These are phyloP conservation scores for Dasypus novemcinctus DNA, from an alignment of 2,113 vertebrate species.

Conservation along the genomic window DNA sequence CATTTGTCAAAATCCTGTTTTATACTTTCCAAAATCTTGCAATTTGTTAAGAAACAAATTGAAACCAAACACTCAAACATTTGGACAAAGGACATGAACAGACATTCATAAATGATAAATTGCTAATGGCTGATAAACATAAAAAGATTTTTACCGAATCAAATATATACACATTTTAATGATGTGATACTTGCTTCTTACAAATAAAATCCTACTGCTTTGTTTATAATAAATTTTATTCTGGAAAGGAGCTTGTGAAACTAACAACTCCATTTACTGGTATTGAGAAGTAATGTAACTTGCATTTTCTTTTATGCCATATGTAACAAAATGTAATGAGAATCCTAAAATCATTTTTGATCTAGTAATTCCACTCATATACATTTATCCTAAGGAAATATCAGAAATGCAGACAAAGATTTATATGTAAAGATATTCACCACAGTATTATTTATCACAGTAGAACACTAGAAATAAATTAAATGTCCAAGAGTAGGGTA, in stretches of 20 bases:
- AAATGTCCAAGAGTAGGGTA: conserved; percentile 16
- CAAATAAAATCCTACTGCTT: not conserved
- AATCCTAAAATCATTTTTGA: conserved; percentile 42
- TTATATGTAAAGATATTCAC: conserved; percentile 47
- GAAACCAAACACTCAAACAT: conserved; percentile 26
- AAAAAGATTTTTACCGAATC: conserved; percentile 9
- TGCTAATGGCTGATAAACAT: conserved; percentile 17
- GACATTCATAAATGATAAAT: conserved; percentile 20
- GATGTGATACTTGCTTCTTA: not conserved
- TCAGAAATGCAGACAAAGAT: conserved; percentile 54
- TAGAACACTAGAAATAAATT: conserved; percentile 47
- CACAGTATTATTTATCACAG: conserved; percentile 43
- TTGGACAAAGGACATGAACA: not conserved
- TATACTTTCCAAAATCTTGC: conserved; percentile 8
- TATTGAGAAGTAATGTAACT: not conserved
- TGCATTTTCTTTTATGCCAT: not conserved
- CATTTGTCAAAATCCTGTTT: conserved; percentile 34
- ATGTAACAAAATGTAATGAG: not conserved
- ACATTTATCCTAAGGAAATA: conserved; percentile 50
- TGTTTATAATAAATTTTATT: conserved; percentile 7
- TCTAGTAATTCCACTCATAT: conserved; percentile 39
- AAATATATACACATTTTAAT: conserved; percentile 36
- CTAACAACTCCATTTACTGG: not conserved
- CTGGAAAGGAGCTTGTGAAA: not conserved
- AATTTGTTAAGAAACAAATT: conserved; percentile 40